Percentiles rank a stretch among this genome's conserved stretches.
Conservation (phyloP, 2,797 vertebrate genomes). For the Clarias fuscus region DNA sequence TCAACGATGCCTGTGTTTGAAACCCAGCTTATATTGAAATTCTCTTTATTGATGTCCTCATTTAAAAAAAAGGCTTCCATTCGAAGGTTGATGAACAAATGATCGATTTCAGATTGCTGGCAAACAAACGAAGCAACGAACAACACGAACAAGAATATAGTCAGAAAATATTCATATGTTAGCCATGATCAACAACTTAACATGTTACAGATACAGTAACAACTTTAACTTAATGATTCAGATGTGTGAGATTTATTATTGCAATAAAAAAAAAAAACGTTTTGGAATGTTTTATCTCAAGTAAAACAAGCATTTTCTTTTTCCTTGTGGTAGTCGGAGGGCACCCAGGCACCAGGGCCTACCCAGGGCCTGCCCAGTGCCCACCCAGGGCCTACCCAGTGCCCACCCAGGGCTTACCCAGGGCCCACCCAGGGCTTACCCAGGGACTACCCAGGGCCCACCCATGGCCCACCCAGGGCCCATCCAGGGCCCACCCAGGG, state of each 20-base stretch:
- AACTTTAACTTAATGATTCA: no score
- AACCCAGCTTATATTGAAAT: slow-evolving; percentile 82
- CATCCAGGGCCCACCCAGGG: no score
- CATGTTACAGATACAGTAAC: background rate
- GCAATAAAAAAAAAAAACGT: background rate
- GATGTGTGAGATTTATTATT: background rate
- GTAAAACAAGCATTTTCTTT: background rate
- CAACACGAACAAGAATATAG: background rate
- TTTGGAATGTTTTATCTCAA: background rate
- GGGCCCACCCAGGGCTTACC: no score
- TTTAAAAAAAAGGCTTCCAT: slow-evolving; percentile 78
- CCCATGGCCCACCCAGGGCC: no score
- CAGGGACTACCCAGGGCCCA: no score
- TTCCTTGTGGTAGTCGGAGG: background rate
- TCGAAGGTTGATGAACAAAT: slow-evolving; percentile 77
- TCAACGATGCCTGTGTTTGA: slow-evolving; percentile 83
- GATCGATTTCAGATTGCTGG: slow-evolving; percentile 81
- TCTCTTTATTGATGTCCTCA: slow-evolving; percentile 80
- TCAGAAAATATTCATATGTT: background rate
- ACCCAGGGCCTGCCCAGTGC: no score
- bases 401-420: no score
- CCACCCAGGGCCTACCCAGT: no score
- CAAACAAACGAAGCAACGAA: background rate
- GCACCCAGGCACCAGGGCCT: no score
- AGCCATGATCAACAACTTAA: background rate